Evolutionary conservation across 1,140 invertebrate genomes (phyloP), one percentile per base, ranked within the genome.

Genomic region (Oreohelix idahoensis): DNA sequence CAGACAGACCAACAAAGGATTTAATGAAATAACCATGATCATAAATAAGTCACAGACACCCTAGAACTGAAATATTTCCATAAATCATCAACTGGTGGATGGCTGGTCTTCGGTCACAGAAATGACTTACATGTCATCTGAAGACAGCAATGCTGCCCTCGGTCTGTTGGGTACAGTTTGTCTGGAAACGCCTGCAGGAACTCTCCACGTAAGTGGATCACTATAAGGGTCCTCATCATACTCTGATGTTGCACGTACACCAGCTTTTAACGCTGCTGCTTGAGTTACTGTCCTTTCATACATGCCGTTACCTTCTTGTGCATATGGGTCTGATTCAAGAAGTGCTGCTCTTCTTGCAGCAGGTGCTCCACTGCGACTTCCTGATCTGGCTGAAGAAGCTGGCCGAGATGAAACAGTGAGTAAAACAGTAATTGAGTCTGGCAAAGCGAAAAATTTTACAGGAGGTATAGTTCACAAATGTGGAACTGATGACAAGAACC

Each of bases 91-190:
- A n/a, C n/a, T n/a, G n/a, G n/a, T n/a, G n/a, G n/a, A n/a, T n/a
- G n/a, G n/a, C n/a, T n/a, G n/a, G n/a, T n/a, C n/a, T n/a, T n/a
- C n/a, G n/a, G n/a, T n/a, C n/a, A n/a, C n/a, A n/a, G n/a, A n/a
- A n/a, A 36, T 5, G 15, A 75, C 73, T 75, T 42, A 75, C 73
- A 75, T 29, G n/a, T 42, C 73, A 75, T 39, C 73, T 20, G 39
- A 15, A 49, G 38, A 20, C n/a, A 42, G 38, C 5, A 42, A 17
- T 10, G 38, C 39, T 49, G 73, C 35, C 42, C 73, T 75, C 1
- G 42, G 10, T 13, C 42, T 75, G 38, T 11, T 11, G 38, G 73
- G 38, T 23, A n/a, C 11, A 10, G 11, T 13, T 26, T 26, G 36
- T 13, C 26, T 42, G 1, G 73, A 15, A 42, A 15, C 39, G 20